Conservation (phyloP, 2,888 invertebrate species). For the Norana najaformis region DNA sequence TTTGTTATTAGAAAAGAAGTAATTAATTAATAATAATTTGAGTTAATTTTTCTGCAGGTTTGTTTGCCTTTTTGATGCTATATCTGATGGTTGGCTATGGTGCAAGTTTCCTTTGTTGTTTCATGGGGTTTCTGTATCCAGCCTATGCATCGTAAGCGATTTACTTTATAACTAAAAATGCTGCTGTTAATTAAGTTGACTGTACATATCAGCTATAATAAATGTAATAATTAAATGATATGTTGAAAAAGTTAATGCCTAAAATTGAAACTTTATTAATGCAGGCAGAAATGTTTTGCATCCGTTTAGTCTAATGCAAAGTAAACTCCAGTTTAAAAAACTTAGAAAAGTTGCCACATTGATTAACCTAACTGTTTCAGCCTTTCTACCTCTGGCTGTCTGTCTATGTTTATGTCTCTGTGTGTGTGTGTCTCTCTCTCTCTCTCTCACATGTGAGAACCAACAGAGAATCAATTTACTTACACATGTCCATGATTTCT, state of each 20-base stretch:
- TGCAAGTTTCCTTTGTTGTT: slow-evolving; percentile 91
- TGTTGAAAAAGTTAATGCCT: neutral
- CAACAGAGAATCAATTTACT: no score
- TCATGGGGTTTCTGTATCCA: slow-evolving; percentile 92
- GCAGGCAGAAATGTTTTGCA: neutral
- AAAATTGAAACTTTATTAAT: neutral
- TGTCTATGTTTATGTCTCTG: neutral
- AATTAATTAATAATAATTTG: neutral
- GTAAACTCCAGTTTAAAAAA: no score
- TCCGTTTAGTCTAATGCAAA: neutral
- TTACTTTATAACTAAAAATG: neutral
- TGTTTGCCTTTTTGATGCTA: slow-evolving; percentile 59
- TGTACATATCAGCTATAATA: slow-evolving; percentile 1
- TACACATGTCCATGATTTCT: no score
- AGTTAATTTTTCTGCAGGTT: slow-evolving; percentile 28
- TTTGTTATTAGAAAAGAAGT: neutral
- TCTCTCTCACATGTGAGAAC: no score
- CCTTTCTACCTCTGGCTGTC: neutral
- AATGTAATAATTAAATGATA: neutral
- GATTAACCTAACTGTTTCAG: neutral
- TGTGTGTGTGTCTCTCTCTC: neutral
- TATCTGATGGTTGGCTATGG: slow-evolving; percentile 95
- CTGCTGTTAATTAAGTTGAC: neutral
- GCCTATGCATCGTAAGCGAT: slow-evolving; percentile 74
- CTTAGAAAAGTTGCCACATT: no score